Percentiles rank a stretch among this genome's conserved stretches.
phyloP scores from a whole-genome alignment of 2,113 vertebrate species.

The Jacana jacana region DNA sequence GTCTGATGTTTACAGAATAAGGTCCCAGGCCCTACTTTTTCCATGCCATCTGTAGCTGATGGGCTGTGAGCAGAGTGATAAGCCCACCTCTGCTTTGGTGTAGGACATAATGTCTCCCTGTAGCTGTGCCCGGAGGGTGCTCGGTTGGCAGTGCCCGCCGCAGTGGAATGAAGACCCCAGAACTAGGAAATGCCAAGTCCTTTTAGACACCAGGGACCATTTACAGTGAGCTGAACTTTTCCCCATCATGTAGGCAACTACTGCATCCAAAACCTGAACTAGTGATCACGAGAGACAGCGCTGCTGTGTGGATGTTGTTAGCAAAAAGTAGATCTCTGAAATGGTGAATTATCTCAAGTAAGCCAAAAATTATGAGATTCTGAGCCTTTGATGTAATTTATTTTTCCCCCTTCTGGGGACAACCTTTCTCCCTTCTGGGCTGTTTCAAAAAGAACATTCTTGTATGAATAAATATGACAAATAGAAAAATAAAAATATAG shows the following conservation, averaged over 20 bases:
- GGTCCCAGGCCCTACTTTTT: neutral
- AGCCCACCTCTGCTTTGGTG: neutral
- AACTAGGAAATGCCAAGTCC: neutral
- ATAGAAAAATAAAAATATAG: slow-evolving; percentile 56
- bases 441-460: slow-evolving; percentile 45
- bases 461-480: slow-evolving; percentile 68
- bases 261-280: neutral
- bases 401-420: slow-evolving; percentile 10
- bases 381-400: slow-evolving; percentile 13
- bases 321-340: neutral
- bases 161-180: neutral
- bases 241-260: neutral
- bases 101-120: neutral
- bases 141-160: neutral
- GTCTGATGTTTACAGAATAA: neutral
- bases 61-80: neutral
- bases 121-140: neutral
- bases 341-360: neutral
- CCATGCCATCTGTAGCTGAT: neutral
- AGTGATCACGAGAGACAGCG: neutral
- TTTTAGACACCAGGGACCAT: neutral
- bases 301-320: neutral
- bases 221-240: neutral
- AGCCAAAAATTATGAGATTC: neutral
- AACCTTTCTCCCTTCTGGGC: slow-evolving; percentile 13